phyloP scores from a whole-genome alignment of 2,113 vertebrate genomes.

The Myotis yumanensis region DNA sequence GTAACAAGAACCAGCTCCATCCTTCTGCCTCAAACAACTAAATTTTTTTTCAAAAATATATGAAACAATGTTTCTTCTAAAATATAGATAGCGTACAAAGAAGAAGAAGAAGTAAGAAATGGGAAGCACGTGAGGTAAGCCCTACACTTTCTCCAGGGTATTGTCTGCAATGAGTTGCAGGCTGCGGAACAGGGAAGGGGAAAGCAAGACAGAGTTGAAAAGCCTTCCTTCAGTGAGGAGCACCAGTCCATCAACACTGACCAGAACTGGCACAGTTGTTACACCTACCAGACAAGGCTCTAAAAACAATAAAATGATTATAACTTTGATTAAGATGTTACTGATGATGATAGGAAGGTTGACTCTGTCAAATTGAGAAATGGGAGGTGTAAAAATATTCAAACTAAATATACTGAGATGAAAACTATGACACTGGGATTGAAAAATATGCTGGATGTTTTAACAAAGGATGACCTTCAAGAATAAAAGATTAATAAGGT shows the following conservation, averaged over 20 bases:
- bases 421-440: neutral
- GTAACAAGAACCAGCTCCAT: neutral
- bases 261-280: neutral
- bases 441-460: neutral
- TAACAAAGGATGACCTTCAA: neutral
- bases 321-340: neutral
- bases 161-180: neutral
- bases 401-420: neutral
- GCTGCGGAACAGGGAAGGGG: rapidly evolving
- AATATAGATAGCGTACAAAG: neutral
- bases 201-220: neutral
- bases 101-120: neutral
- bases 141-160: neutral
- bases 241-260: neutral
- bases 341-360: neutral
- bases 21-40: neutral
- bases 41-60: neutral
- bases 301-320: neutral
- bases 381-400: neutral
- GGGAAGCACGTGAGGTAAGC: neutral
- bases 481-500: neutral
- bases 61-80: neutral
- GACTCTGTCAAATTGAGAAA: neutral
- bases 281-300: neutral
- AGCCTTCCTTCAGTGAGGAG: neutral